Evolutionary conservation across 2,888 invertebrate genomes (phyloP).

Genomic region (Drosophila kanekoi): DNA sequence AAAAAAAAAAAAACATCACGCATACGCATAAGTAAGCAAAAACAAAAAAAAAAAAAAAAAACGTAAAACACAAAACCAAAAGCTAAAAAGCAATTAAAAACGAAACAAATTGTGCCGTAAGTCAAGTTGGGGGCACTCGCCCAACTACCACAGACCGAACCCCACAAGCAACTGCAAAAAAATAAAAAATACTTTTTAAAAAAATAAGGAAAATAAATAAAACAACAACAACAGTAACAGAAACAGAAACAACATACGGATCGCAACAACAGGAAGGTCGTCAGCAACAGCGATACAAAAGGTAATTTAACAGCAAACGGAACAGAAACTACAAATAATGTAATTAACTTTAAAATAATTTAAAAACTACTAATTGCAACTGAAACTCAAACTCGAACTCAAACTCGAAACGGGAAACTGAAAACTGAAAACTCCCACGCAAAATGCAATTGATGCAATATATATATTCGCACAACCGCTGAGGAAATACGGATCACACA

Average conservation of each 20-base stretch:
- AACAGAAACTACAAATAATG: constrained; percentile 29
- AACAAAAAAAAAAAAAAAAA: constrained; percentile 13
- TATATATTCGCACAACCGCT: not conserved
- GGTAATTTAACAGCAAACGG: constrained; percentile 51
- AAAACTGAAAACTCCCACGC: not conserved
- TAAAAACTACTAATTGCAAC: constrained; percentile 17
- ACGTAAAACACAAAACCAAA: constrained; percentile 36
- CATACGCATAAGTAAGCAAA: not conserved
- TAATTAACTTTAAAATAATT: constrained; percentile 30
- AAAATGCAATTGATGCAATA: constrained; percentile 1
- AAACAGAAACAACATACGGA: constrained; percentile 20
- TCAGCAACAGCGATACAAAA: constrained; percentile 35
- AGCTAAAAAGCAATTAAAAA: constrained; percentile 75
- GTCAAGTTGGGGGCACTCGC: constrained; percentile 73
- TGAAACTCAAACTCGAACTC: constrained; percentile 44
- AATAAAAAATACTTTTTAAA: not conserved
- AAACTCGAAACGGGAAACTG: constrained; percentile 10
- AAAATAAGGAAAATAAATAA: constrained; percentile 14
- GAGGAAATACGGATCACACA: constrained; percentile 2
- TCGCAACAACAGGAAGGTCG: constrained; percentile 20
- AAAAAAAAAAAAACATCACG: not conserved
- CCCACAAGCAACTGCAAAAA: constrained; percentile 9
- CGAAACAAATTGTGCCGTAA: constrained; percentile 73
- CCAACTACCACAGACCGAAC: constrained; percentile 34
- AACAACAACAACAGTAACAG: constrained; percentile 14